These are phyloP conservation scores for Arion vulgaris DNA, from an alignment of 1,140 invertebrate genomes.

Conservation along the genomic window DNA sequence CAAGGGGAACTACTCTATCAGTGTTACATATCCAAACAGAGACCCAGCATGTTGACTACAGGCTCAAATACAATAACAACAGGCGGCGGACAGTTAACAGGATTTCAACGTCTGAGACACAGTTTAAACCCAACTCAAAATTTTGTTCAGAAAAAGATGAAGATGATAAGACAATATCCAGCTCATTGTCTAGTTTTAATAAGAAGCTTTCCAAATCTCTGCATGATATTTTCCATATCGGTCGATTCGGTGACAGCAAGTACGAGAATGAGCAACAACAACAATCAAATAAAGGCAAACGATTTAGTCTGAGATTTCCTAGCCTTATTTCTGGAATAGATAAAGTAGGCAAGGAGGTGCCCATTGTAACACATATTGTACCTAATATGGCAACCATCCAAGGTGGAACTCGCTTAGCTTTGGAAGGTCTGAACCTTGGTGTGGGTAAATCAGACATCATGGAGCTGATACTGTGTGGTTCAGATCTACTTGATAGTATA, in stretches of 20 bases:
- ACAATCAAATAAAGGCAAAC: slow-evolving; percentile 21
- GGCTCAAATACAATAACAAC: slow-evolving; percentile 27
- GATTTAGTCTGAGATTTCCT: slow-evolving; percentile 40
- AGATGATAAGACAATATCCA: slow-evolving; percentile 45
- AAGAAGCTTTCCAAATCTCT: slow-evolving; percentile 66
- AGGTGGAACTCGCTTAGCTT: slow-evolving; percentile 60
- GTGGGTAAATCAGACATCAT: slow-evolving; percentile 64
- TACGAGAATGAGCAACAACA: slow-evolving; percentile 42
- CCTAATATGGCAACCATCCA: slow-evolving; percentile 60
- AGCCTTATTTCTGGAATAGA: slow-evolving; percentile 57
- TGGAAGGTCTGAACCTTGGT: slow-evolving; percentile 65
- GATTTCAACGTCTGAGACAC: slow-evolving; percentile 51
- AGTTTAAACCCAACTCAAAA: slow-evolving; percentile 47
- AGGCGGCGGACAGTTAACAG: slow-evolving; percentile 45
- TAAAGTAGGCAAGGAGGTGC: slow-evolving; percentile 47
- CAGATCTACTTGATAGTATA: slow-evolving; percentile 62
- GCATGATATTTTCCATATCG: slow-evolving; percentile 60
- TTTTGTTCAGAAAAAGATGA: slow-evolving; percentile 39
- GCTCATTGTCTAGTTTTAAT: slow-evolving; percentile 60
- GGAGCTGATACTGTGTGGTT: slow-evolving; percentile 63
- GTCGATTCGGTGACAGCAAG: slow-evolving; percentile 48
- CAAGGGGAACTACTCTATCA: slow-evolving; percentile 66
- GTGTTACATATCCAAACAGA: slow-evolving; percentile 64
- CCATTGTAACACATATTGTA: slow-evolving; percentile 59
- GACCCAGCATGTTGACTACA: slow-evolving; percentile 39